phyloP scores from a whole-genome alignment of 2,888 invertebrate genomes.

The Dicyrtoma fusca region DNA sequence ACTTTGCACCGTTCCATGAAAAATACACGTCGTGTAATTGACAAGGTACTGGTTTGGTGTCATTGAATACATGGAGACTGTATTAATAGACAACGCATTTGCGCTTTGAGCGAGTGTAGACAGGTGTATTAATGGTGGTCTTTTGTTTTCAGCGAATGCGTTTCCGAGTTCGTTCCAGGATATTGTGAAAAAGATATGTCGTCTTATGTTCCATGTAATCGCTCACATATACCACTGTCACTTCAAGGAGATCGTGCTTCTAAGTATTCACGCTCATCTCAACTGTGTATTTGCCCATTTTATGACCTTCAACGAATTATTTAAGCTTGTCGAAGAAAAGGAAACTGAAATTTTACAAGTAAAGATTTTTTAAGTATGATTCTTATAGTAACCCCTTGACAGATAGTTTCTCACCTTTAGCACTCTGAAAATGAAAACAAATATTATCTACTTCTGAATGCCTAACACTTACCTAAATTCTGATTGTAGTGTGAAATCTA shows the following conservation, averaged over 20 bases:
- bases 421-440: not conserved
- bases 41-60: too few species aligned
- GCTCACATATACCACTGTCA: constrained; percentile 98
- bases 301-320: constrained; percentile 80
- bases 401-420: too few species aligned
- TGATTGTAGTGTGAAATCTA: not conserved
- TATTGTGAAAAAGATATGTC: constrained; percentile 93
- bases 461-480: not conserved
- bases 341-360: constrained; percentile 91
- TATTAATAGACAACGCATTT: too few species aligned
- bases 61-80: too few species aligned
- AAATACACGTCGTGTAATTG: too few species aligned
- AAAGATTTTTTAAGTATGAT: not conserved
- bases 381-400: too few species aligned
- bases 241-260: constrained; percentile 91
- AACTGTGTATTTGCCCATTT: constrained; percentile 97
- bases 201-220: constrained; percentile 95
- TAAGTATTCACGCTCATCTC: constrained; percentile 93
- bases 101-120: not conserved
- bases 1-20: too few species aligned
- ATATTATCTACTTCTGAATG: not conserved
- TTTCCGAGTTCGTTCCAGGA: constrained; percentile 93
- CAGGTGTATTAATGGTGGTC: constrained; percentile 31
- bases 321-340: constrained; percentile 90
- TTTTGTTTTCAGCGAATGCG: constrained; percentile 73